Evolutionary conservation across 2,888 invertebrate species (phyloP), one percentile per base, ranked within the genome.

Genomic region (Alloscopus bannaensis): DNA sequence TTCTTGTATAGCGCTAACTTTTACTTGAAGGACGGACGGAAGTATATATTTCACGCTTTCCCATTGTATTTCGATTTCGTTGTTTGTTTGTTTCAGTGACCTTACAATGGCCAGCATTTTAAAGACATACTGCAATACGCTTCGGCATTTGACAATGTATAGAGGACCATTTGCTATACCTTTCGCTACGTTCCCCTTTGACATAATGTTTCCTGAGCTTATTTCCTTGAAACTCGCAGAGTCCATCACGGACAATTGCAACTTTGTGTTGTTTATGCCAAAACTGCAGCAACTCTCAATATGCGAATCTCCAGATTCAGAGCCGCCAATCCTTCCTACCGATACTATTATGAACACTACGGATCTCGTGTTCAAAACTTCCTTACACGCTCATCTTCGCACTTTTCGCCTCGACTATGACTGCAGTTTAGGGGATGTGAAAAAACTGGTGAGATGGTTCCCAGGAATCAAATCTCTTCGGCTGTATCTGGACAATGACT

Each of bases 301-400:
- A 40, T 65, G 75, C 40, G 79, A 79, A 66, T 76, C 80, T 40
- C 80, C 80, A 2, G 76, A 80, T 24, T 65, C 77, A 2, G 80
- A 80, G 28, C 80, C 80, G 16, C 82, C 82, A 2, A 66, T 80
- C 8, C 13, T 80, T 8, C 80, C 77, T 11, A 80, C 77, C 0
- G 77, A 76, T 6, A 82, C 78, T 64, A 66, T 82, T 8, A 65
- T 64, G 28, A 73, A 82, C 13, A 82, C 82, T 16, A 80, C 80
- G 18, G 73, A 77, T 16, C 16, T 52, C 6, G 52, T 70, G 18
- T 73, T 70, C 8, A 60, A 40, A 59, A 64, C 36, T 16, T 47
- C 65, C 4, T 31, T 77, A 31, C 73, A 62, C 18, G 29, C 62
- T 22, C 55, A 78, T n/a, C 36, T 82, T 3, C 36, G 50, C 2